Evolutionary conservation across 1,140 invertebrate species (phyloP).

Genomic region (Diorhabda carinulata): DNA sequence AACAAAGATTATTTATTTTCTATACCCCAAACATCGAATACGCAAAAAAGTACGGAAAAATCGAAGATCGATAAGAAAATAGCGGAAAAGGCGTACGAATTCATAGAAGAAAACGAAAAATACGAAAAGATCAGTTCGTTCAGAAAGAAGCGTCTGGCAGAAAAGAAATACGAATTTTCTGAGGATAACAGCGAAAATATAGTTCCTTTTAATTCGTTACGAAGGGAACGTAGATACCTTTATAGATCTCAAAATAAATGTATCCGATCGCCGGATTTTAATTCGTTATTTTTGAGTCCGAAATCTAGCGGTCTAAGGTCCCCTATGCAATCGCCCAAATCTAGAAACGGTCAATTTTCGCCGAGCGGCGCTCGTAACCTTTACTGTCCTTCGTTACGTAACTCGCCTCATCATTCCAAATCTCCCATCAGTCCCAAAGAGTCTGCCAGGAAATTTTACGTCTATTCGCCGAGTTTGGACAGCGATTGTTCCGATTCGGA

Average conservation of each 20-base stretch:
- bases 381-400: constrained; percentile 42
- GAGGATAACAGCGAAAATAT: constrained; percentile 83
- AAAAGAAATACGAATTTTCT: constrained; percentile 89
- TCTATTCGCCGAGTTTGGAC: constrained; percentile 45
- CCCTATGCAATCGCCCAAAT: constrained; percentile 46
- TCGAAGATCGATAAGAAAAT: constrained; percentile 54
- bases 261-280: constrained; percentile 41
- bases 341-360: constrained; percentile 43
- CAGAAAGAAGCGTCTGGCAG: constrained; percentile 74
- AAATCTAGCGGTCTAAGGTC: constrained; percentile 38
- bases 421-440: constrained; percentile 46
- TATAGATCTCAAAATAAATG: constrained; percentile 36
- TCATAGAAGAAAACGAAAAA: constrained; percentile 76
- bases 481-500: constrained; percentile 46
- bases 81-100: constrained; percentile 78
- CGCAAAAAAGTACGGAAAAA: constrained; percentile 40
- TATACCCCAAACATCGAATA: constrained; percentile 37
- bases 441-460: constrained; percentile 42
- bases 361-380: constrained; percentile 38
- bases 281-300: constrained; percentile 44
- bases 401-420: constrained; percentile 43
- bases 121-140: constrained; percentile 79
- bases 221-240: constrained; percentile 42
- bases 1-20: constrained; percentile 43
- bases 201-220: constrained; percentile 63